Percentiles rank a stretch among this genome's conserved stretches.
Conservation (phyloP, 2,113 vertebrate genomes). For the Orthonyx spaldingii region DNA sequence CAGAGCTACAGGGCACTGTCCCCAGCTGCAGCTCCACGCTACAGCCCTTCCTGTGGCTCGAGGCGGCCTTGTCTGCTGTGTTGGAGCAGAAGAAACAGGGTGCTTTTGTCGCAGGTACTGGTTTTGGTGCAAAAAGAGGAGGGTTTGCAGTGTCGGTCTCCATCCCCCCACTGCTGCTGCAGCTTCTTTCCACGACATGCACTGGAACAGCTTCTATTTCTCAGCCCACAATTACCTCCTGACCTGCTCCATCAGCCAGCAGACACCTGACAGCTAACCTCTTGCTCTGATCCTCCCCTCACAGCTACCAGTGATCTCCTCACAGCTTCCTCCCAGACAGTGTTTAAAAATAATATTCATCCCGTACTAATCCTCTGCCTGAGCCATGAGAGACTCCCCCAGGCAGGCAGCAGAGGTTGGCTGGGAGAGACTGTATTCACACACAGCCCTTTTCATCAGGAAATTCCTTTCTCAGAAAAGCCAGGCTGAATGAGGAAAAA, state of each 20-base stretch:
- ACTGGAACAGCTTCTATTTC: not conserved
- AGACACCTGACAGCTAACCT: conserved; percentile 52
- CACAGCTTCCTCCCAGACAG: conserved; percentile 65
- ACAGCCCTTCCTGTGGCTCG: rapidly evolving
- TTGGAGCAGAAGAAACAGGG: not conserved
- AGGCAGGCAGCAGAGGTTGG: conserved; percentile 45
- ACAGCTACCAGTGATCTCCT: conserved; percentile 26
- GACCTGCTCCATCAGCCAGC: not conserved
- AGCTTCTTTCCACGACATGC: not conserved
- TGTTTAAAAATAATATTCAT: conserved; percentile 52
- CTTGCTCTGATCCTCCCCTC: conserved; percentile 13
- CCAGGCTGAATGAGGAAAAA: conserved; percentile 25
- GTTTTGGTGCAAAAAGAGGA: not conserved
- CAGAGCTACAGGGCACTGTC: not conserved
- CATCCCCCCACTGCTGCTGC: not conserved
- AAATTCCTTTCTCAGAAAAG: conserved; percentile 76
- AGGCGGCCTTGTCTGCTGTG: not conserved
- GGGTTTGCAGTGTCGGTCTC: not conserved
- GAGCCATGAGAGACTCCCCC: not conserved
- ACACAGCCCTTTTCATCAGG: conserved; percentile 48
- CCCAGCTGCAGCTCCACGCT: not conserved
- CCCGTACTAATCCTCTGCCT: not conserved
- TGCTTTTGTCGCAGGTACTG: rapidly evolving
- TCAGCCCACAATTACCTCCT: not conserved
- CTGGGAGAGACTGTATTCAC: conserved; percentile 44